These are phyloP conservation scores for Telenomus remus DNA, from an alignment of 1,140 invertebrate genomes.

Conservation along the genomic window DNA sequence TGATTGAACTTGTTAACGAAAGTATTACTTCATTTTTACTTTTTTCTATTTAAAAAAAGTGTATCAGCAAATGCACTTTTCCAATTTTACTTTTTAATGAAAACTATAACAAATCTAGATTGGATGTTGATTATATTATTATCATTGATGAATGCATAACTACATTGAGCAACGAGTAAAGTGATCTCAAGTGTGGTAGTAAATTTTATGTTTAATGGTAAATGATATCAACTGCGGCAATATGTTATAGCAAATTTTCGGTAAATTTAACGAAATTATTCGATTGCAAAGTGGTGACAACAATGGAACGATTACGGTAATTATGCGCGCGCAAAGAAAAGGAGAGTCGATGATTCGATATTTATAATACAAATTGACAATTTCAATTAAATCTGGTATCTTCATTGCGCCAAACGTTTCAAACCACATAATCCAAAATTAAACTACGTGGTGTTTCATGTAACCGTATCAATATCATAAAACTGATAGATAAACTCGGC, in stretches of 20 bases:
- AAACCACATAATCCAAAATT: constrained; percentile 5
- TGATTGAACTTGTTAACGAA: too few species aligned
- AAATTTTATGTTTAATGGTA: constrained; percentile 19
- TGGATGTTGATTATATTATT: too few species aligned
- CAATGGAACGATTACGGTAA: constrained; percentile 23
- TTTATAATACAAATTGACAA: constrained; percentile 20
- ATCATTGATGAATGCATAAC: too few species aligned
- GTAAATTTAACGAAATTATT: constrained; percentile 38
- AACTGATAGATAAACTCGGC: constrained; percentile 40
- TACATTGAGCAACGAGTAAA: not conserved
- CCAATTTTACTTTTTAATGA: too few species aligned
- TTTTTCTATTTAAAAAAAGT: too few species aligned
- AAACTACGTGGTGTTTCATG: constrained; percentile 12
- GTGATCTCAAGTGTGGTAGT: constrained; percentile 7
- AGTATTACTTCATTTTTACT: too few species aligned
- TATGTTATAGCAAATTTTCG: constrained; percentile 24
- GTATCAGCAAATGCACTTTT: too few species aligned
- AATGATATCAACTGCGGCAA: constrained; percentile 30
- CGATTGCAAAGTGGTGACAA: constrained; percentile 10
- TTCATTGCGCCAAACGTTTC: constrained; percentile 5
- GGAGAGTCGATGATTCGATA: constrained; percentile 10
- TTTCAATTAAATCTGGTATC: constrained; percentile 30
- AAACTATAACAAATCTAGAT: too few species aligned
- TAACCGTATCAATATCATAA: constrained; percentile 37
- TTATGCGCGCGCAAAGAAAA: constrained; percentile 15